A percentile compares a stretch with the other conserved stretches of the same genome.
These are phyloP conservation scores for Leucophenga varia DNA, from an alignment of 1,140 invertebrate genomes.

Conservation along the genomic window DNA sequence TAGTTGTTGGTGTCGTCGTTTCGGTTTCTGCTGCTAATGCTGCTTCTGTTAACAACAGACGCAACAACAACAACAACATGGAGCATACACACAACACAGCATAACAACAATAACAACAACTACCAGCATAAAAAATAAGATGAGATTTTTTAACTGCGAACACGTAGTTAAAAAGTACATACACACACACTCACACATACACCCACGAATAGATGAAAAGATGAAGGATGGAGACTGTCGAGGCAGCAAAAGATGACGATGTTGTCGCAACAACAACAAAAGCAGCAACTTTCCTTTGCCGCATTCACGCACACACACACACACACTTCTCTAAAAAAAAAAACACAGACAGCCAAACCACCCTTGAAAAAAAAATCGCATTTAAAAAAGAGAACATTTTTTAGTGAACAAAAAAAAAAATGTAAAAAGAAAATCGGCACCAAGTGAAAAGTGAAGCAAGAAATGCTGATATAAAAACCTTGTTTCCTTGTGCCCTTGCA, in stretches of 20 bases:
- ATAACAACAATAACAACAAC: slow-evolving; percentile 22
- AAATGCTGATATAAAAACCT: slow-evolving; percentile 54
- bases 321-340: no score
- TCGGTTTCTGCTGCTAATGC: slow-evolving; percentile 2
- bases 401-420: slow-evolving; percentile 1
- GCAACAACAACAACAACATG: slow-evolving; percentile 13
- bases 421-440: slow-evolving; percentile 2
- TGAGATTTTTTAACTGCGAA: slow-evolving; percentile 56
- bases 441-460: slow-evolving; percentile 47
- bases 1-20: slow-evolving; percentile 17
- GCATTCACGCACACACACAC: slow-evolving; percentile 5
- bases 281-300: no score
- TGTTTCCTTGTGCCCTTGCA: slow-evolving; percentile 34
- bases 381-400: no score
- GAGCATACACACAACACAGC: no score
- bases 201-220: slow-evolving; percentile 11
- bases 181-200: slow-evolving; percentile 15
- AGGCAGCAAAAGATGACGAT: no score
- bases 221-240: no score
- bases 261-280: no score
- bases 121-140: slow-evolving; percentile 49
- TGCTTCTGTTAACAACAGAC: slow-evolving; percentile 8
- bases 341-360: no score
- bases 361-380: slow-evolving; percentile 49
- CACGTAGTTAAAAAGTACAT: slow-evolving; percentile 53